These are phyloP conservation scores for Notiomystis cincta DNA, from an alignment of 2,113 vertebrate species.

Conservation along the genomic window DNA sequence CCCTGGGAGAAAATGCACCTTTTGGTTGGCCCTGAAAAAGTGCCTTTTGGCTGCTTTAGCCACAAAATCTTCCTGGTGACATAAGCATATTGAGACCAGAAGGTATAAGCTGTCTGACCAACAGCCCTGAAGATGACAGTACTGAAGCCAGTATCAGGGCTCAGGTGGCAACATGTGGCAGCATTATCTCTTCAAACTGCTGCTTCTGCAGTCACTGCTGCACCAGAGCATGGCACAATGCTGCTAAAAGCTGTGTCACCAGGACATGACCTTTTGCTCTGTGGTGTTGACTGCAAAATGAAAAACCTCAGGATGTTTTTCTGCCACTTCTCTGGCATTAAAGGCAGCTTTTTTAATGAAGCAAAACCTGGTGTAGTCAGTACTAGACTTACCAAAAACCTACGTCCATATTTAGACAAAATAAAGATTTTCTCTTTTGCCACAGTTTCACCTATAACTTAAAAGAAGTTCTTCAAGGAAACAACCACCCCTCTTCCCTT, in stretches of 20 bases:
- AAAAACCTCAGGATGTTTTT: background rate
- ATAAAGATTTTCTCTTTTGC: background rate
- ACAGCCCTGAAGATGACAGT: background rate
- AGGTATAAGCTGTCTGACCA: background rate
- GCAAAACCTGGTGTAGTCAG: background rate
- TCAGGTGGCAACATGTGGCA: background rate
- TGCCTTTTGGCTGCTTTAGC: background rate
- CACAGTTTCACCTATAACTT: background rate
- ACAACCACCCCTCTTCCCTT: background rate
- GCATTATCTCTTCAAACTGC: background rate
- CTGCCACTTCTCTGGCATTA: background rate
- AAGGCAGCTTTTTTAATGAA: background rate
- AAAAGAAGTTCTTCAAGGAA: background rate
- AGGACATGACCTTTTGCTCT: background rate
- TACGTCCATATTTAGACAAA: background rate
- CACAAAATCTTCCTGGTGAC: background rate
- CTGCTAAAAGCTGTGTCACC: background rate
- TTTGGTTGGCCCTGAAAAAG: background rate
- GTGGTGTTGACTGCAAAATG: background rate
- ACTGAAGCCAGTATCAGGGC: background rate
- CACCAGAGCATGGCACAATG: background rate
- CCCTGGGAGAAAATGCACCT: background rate
- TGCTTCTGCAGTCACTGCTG: background rate
- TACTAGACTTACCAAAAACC: background rate
- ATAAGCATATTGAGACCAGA: background rate